Conservation (phyloP, 2,888 invertebrate genomes). For the Ophion costatus region DNA sequence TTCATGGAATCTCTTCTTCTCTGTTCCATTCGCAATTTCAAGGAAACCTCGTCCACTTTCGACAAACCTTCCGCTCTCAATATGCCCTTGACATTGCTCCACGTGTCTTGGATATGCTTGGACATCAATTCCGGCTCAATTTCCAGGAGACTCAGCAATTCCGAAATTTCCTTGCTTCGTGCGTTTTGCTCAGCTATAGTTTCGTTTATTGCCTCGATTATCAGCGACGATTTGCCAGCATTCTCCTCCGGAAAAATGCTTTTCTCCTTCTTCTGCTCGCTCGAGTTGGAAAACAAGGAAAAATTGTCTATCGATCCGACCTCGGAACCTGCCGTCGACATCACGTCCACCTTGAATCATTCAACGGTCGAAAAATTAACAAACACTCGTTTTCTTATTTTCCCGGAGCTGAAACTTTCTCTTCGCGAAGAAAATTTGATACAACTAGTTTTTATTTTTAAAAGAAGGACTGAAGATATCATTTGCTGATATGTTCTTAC, state of each 20-base stretch:
- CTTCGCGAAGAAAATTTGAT: too few relatives aligned
- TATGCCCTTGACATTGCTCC: constrained; percentile 72
- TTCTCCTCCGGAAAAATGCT: background rate
- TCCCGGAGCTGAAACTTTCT: too few relatives aligned
- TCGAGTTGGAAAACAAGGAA: constrained; percentile 9
- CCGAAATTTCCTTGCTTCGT: constrained; percentile 71
- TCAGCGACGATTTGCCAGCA: constrained; percentile 62
- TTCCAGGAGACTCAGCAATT: constrained; percentile 72
- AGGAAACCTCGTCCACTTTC: constrained; percentile 70
- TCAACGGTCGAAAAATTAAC: too few relatives aligned
- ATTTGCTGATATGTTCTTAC: too few relatives aligned
- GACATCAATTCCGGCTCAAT: constrained; percentile 73
- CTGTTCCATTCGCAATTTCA: constrained; percentile 70
- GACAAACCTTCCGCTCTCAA: constrained; percentile 74
- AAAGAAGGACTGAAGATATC: too few relatives aligned
- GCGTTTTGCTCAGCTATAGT: constrained; percentile 75
- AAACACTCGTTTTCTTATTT: too few relatives aligned
- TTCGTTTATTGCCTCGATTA: constrained; percentile 74
- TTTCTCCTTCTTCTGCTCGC: constrained; percentile 26
- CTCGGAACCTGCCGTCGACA: constrained; percentile 18
- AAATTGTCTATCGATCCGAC: constrained; percentile 18
- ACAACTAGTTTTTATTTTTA: too few relatives aligned
- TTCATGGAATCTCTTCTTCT: constrained; percentile 71
- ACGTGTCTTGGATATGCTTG: constrained; percentile 72
- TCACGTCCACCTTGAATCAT: constrained; percentile 17